Evolutionary conservation across 2,888 invertebrate species (phyloP).

Genomic region (Drosophila longiperda): DNA sequence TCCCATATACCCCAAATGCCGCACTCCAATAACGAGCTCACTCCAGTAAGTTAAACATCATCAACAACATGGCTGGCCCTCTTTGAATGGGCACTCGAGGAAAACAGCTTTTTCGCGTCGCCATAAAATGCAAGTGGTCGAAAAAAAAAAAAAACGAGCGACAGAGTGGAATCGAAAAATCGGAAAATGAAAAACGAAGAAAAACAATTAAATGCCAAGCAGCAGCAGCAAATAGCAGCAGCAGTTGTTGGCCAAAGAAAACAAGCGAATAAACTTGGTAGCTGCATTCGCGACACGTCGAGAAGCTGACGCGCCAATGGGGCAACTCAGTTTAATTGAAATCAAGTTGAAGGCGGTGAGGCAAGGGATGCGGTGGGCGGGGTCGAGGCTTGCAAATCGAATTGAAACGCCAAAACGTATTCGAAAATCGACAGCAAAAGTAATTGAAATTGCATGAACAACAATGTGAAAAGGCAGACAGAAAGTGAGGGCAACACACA

Average conservation of each 20-base stretch:
- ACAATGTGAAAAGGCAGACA: conserved; percentile 61
- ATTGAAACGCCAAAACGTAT: conserved; percentile 76
- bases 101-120: conserved; percentile 79
- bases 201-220: conserved; percentile 68
- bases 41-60: conserved; percentile 67
- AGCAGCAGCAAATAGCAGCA: conserved; percentile 24
- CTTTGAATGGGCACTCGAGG: conserved; percentile 48
- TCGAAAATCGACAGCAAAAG: conserved; percentile 80
- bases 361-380: conserved; percentile 23
- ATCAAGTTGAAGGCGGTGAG: conserved; percentile 58
- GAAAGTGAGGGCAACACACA: conserved; percentile 6
- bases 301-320: conserved; percentile 69
- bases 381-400: conserved; percentile 72
- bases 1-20: conserved; percentile 10
- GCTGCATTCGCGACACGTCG: conserved; percentile 77
- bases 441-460: conserved; percentile 83
- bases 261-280: conserved; percentile 77
- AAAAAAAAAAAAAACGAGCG: conserved; percentile 16
- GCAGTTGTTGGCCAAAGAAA: conserved; percentile 60
- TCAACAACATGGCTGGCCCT: conserved; percentile 74
- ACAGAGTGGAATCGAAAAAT: conserved; percentile 33
- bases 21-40: conserved; percentile 26
- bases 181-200: conserved; percentile 58
- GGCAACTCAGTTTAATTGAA: conserved; percentile 79
- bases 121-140: conserved; percentile 79